These are phyloP conservation scores for Plectus sambesii DNA, from an alignment of 1,140 invertebrate genomes.

Conservation along the genomic window DNA sequence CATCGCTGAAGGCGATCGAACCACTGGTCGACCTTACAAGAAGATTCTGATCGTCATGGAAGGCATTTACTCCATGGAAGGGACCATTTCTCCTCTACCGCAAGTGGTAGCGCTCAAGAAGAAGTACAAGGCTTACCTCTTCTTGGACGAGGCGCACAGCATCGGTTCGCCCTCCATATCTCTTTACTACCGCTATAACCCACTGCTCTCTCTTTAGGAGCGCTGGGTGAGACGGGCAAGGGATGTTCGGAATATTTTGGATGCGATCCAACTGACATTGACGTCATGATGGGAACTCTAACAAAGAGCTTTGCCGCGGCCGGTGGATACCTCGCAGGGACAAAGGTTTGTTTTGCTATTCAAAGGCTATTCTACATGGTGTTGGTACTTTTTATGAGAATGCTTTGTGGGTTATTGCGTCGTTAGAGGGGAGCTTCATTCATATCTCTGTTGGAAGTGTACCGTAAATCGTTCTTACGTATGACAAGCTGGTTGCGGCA, in stretches of 20 bases:
- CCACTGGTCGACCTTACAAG: slow-evolving; percentile 60
- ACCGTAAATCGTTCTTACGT: no score
- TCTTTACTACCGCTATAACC: no score
- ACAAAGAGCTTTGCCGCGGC: slow-evolving; percentile 53
- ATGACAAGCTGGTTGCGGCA: no score
- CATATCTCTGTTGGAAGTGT: no score
- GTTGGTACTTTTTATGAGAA: no score
- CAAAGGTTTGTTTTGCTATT: no score
- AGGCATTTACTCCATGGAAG: slow-evolving; percentile 56
- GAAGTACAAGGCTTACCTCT: slow-evolving; percentile 51
- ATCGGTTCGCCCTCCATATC: no score
- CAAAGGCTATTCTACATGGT: no score
- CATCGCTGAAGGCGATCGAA: slow-evolving; percentile 65
- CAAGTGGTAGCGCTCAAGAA: slow-evolving; percentile 49
- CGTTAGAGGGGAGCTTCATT: no score
- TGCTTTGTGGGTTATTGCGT: no score
- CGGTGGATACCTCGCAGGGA: slow-evolving; percentile 53
- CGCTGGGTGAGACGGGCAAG: slow-evolving; percentile 49
- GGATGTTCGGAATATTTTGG: slow-evolving; percentile 52
- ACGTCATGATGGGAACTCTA: slow-evolving; percentile 54
- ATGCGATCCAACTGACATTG: slow-evolving; percentile 49
- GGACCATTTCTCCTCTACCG: slow-evolving; percentile 48
- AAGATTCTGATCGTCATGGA: slow-evolving; percentile 72
- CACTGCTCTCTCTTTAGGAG: no score
- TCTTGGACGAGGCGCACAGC: slow-evolving; percentile 51